phyloP scores from a whole-genome alignment of 2,797 vertebrate species.

The Alfaro cultratus region DNA sequence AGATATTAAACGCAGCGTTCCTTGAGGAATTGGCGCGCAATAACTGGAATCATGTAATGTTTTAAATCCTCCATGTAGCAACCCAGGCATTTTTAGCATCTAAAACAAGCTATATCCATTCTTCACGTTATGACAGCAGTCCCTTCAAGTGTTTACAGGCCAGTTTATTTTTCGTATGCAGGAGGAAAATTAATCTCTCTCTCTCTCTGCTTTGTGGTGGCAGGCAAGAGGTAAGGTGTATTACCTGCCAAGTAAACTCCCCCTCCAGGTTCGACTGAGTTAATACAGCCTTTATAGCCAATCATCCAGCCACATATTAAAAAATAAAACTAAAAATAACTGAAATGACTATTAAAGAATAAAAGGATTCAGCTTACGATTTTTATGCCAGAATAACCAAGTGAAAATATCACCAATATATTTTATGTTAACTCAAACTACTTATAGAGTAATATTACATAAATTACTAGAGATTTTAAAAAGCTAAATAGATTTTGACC shows the following conservation, averaged over 20 bases:
- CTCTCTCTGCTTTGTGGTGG: conserved; percentile 56
- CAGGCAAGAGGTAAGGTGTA: conserved; percentile 65
- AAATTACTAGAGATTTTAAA: background rate
- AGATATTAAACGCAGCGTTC: background rate
- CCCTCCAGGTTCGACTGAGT: conserved; percentile 75
- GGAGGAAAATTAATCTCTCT: conserved; percentile 70
- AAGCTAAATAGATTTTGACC: background rate
- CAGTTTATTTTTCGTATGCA: conserved; percentile 75
- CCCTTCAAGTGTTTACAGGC: conserved; percentile 76
- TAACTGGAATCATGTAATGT: background rate
- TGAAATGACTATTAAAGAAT: conserved; percentile 61
- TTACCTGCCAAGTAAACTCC: conserved; percentile 76
- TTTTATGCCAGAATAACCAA: background rate
- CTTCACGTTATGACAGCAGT: conserved; percentile 56
- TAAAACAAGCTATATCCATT: conserved; percentile 63
- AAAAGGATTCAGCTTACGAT: conserved; percentile 54
- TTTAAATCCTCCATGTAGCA: conserved; percentile 64
- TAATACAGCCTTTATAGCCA: conserved; percentile 76
- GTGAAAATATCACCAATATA: background rate
- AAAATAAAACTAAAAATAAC: conserved; percentile 69
- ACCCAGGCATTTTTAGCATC: conserved; percentile 67
- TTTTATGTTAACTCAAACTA: background rate
- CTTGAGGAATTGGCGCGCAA: background rate
- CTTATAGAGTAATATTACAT: background rate
- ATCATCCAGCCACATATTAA: conserved; percentile 70